These are phyloP conservation scores for Polyodon spathula DNA, from an alignment of 2,113 vertebrate species.

Conservation along the genomic window DNA sequence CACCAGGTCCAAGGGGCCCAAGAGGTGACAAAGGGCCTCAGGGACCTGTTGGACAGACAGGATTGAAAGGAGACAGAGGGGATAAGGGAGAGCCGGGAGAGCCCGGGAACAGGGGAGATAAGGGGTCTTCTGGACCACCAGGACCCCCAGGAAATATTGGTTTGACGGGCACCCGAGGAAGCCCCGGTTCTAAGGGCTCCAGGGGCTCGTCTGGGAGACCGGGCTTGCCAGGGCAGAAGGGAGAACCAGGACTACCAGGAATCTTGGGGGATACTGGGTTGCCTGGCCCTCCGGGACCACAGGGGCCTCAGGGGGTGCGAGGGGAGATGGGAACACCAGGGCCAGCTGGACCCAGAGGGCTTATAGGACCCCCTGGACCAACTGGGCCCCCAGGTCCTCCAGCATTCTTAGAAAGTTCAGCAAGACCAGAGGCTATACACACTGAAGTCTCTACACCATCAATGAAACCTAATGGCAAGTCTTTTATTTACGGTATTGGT, in stretches of 20 bases:
- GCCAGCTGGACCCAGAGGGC: slow-evolving; percentile 54
- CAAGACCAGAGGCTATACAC: slow-evolving; percentile 56
- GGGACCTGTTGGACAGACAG: slow-evolving; percentile 68
- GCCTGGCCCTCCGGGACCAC: slow-evolving; percentile 68
- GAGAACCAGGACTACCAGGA: slow-evolving; percentile 73
- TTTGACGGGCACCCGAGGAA: slow-evolving; percentile 73
- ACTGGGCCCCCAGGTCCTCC: slow-evolving; percentile 66
- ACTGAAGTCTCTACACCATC: slow-evolving; percentile 44
- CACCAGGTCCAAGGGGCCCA: slow-evolving; percentile 83
- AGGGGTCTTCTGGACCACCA: slow-evolving; percentile 60
- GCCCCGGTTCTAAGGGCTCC: slow-evolving; percentile 77
- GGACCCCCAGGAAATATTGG: slow-evolving; percentile 80
- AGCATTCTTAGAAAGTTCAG: slow-evolving; percentile 40
- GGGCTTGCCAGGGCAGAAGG: slow-evolving; percentile 70
- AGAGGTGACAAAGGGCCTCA: slow-evolving; percentile 81
- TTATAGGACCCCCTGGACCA: slow-evolving; percentile 40
- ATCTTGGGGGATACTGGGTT: slow-evolving; percentile 76
- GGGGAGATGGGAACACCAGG: slow-evolving; percentile 75
- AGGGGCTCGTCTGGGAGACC: slow-evolving; percentile 86
- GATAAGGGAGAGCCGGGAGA: slow-evolving; percentile 74
- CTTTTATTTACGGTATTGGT: no score
- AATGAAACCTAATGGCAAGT: slow-evolving; percentile 34
- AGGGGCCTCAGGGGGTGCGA: slow-evolving; percentile 72
- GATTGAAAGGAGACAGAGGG: slow-evolving; percentile 83
- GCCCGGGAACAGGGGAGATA: slow-evolving; percentile 72